Conservation (phyloP, 2,113 vertebrate species). For the Dipodomys spectabilis region DNA sequence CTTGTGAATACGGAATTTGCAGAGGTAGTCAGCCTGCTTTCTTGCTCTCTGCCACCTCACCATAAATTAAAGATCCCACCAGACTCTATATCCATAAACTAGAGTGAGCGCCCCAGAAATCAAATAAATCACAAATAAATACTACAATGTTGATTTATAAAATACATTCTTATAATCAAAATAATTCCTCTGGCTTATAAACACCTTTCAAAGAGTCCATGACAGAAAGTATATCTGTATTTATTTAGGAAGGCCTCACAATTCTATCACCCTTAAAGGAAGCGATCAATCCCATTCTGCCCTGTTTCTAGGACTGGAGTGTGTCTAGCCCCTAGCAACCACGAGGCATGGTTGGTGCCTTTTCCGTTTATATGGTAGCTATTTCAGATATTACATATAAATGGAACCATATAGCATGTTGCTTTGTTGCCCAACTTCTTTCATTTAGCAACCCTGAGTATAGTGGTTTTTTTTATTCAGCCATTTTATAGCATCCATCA, state of each 20-base stretch:
- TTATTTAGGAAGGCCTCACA: slow-evolving; percentile 30
- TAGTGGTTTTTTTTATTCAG: background rate
- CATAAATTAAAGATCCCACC: slow-evolving; percentile 40
- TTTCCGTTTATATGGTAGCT: background rate
- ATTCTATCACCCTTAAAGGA: background rate
- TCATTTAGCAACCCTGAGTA: background rate
- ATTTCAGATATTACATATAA: background rate
- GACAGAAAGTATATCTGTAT: slow-evolving; percentile 12
- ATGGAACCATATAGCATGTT: background rate
- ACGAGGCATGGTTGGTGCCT: background rate
- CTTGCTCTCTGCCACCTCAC: background rate
- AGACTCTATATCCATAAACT: background rate
- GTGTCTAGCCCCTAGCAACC: background rate
- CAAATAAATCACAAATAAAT: slow-evolving; percentile 8
- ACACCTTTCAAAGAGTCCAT: slow-evolving; percentile 11
- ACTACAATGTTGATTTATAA: slow-evolving; percentile 32
- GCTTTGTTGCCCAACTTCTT: background rate
- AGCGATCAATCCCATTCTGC: background rate
- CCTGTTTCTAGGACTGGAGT: background rate
- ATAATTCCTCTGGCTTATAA: slow-evolving; percentile 41
- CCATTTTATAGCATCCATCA: background rate
- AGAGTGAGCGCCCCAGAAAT: background rate
- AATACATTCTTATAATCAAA: slow-evolving; percentile 22
- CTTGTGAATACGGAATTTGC: background rate
- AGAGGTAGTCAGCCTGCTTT: background rate